phyloP scores from a whole-genome alignment of 2,888 invertebrate species.

The Aphodius granarius region DNA sequence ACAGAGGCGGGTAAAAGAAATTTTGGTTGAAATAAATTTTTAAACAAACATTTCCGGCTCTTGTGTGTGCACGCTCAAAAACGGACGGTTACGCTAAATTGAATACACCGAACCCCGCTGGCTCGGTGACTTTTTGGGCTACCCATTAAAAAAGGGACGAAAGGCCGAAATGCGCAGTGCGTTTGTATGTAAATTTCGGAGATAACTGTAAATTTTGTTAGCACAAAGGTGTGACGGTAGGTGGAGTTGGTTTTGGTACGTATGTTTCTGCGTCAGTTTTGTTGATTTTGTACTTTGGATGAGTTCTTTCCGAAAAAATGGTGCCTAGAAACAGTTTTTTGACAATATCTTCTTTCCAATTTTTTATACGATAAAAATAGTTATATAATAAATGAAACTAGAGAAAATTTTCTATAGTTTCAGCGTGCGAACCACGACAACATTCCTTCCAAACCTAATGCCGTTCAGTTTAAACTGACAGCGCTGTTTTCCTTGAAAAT shows the following conservation, averaged over 20 bases:
- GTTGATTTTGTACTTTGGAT: not conserved
- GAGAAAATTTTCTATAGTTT: too few relatives aligned
- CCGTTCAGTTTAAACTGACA: too few relatives aligned
- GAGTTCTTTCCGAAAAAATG: too few relatives aligned
- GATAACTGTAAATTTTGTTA: not conserved
- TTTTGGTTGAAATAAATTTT: not conserved
- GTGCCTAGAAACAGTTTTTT: too few relatives aligned
- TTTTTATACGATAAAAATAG: too few relatives aligned
- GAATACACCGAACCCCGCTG: not conserved
- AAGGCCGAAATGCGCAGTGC: not conserved
- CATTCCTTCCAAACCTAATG: too few relatives aligned
- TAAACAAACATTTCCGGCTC: not conserved
- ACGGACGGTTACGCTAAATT: not conserved
- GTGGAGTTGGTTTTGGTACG: not conserved
- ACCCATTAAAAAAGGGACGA: not conserved
- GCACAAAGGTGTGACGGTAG: not conserved
- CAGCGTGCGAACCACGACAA: too few relatives aligned
- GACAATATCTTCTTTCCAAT: too few relatives aligned
- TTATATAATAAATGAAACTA: too few relatives aligned
- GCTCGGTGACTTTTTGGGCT: not conserved
- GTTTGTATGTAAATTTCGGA: not conserved
- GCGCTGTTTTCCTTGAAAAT: too few relatives aligned
- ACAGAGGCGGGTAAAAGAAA: not conserved
- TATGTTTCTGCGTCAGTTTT: not conserved
- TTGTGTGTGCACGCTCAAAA: not conserved